Percentiles rank a stretch among this genome's conserved stretches.
Conservation (phyloP, 2,797 vertebrate species). For the Cottoperca gobio region DNA sequence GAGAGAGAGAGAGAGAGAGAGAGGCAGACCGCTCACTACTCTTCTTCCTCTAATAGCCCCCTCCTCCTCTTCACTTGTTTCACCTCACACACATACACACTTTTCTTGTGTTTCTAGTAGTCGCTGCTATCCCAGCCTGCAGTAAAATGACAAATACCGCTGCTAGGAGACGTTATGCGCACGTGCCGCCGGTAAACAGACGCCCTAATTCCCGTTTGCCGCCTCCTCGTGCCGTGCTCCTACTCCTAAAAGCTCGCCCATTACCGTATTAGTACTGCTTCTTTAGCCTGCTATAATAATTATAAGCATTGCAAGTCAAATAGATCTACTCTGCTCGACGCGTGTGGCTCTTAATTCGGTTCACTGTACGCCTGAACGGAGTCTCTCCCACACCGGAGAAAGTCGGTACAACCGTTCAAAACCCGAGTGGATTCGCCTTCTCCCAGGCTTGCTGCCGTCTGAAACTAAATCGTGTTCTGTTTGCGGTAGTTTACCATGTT, state of each 20-base stretch:
- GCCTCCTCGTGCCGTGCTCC: conserved; percentile 39
- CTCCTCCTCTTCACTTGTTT: conserved; percentile 79
- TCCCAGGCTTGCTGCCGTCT: conserved; percentile 12
- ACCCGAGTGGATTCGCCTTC: conserved; percentile 10
- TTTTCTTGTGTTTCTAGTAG: conserved; percentile 72
- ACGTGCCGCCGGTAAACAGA: conserved; percentile 88
- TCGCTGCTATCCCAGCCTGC: conserved; percentile 77
- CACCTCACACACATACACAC: conserved; percentile 71
- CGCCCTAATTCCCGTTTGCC: conserved; percentile 71
- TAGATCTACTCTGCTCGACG: conserved; percentile 22
- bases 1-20: conserved; percentile 54
- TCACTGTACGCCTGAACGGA: conserved; percentile 25
- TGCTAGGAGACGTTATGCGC: conserved; percentile 77
- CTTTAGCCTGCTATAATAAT: not conserved
- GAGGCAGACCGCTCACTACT: conserved; percentile 81
- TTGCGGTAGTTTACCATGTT: conserved; percentile 75
- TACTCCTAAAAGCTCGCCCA: conserved; percentile 44
- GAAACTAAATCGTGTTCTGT: conserved; percentile 55
- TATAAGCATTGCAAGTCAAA: not conserved
- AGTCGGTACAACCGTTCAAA: conserved; percentile 31
- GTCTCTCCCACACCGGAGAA: conserved; percentile 19
- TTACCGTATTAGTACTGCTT: conserved; percentile 1
- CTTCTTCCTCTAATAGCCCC: conserved; percentile 81
- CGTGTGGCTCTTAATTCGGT: conserved; percentile 2
- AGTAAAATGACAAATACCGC: conserved; percentile 79